Percentiles rank a stretch among this genome's conserved stretches.
Conservation (phyloP, 2,113 vertebrate genomes). For the Xyrauchen texanus region DNA sequence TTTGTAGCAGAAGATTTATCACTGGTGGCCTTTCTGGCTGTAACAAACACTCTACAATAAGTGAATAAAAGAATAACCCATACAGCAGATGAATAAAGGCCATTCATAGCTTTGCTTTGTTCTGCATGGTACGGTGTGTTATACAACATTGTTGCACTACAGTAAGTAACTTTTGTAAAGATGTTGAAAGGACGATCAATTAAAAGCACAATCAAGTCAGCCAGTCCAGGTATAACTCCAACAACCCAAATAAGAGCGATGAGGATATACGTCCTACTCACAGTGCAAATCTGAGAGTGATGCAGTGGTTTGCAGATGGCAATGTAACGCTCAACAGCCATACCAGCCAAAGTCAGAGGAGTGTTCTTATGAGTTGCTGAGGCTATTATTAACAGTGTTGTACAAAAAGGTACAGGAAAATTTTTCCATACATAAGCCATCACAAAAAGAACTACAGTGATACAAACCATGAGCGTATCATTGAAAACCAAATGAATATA, state of each 20-base stretch:
- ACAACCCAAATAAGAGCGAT: slow-evolving; percentile 56
- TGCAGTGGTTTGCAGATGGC: slow-evolving; percentile 64
- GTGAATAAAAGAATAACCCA: slow-evolving; percentile 60
- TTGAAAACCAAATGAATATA: slow-evolving; percentile 57
- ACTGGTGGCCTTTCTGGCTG: slow-evolving; percentile 38
- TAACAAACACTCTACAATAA: slow-evolving; percentile 59
- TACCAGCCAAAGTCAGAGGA: slow-evolving; percentile 65
- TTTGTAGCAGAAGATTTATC: slow-evolving; percentile 57
- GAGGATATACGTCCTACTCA: slow-evolving; percentile 55
- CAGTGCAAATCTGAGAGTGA: slow-evolving; percentile 61
- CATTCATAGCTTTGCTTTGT: slow-evolving; percentile 15
- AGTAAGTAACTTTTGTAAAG: slow-evolving; percentile 23
- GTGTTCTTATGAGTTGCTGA: slow-evolving; percentile 60
- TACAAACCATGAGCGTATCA: slow-evolving; percentile 50
- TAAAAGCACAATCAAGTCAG: slow-evolving; percentile 52
- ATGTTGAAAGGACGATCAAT: slow-evolving; percentile 17
- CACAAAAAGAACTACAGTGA: slow-evolving; percentile 30
- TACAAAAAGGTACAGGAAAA: slow-evolving; percentile 37
- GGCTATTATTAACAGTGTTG: slow-evolving; percentile 12
- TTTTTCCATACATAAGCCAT: neutral
- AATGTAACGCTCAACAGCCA: slow-evolving; percentile 68
- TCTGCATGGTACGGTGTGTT: slow-evolving; percentile 42
- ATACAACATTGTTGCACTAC: slow-evolving; percentile 28
- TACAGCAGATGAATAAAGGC: slow-evolving; percentile 56
- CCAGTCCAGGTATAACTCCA: slow-evolving; percentile 45